Evolutionary conservation across 2,888 invertebrate species (phyloP).

Genomic region (Trimorus sp.): DNA sequence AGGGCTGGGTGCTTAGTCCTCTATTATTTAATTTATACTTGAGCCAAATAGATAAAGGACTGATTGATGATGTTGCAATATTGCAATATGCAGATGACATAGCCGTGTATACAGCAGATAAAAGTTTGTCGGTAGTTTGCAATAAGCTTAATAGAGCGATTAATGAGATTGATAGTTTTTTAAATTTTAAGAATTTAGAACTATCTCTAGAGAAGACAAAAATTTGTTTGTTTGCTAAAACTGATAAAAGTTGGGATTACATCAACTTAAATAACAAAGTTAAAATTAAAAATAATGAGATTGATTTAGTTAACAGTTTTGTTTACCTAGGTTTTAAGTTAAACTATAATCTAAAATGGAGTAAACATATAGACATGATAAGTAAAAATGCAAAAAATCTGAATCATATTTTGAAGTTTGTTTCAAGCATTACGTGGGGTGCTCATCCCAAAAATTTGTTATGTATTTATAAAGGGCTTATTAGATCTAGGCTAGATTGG

Average conservation of each 20-base stretch:
- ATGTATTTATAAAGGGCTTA: constrained; percentile 10
- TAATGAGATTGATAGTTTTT: neutral
- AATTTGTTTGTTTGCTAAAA: too few relatives aligned
- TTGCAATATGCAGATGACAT: constrained; percentile 2
- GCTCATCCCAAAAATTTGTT: constrained; percentile 7
- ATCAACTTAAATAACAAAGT: too few relatives aligned
- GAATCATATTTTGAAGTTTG: neutral
- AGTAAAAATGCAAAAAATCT: neutral
- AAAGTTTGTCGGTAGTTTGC: neutral
- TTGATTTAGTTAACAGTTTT: neutral
- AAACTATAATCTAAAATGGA: constrained; percentile 23
- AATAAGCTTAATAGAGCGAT: neutral
- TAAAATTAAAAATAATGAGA: too few relatives aligned
- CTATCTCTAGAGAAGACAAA: too few relatives aligned
- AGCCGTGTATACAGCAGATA: neutral
- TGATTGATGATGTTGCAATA: neutral
- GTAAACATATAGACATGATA: neutral
- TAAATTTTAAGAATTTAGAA: too few relatives aligned
- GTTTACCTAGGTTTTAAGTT: constrained; percentile 12
- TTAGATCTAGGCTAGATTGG: constrained; percentile 24
- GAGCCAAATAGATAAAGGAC: neutral
- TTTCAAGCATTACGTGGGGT: constrained; percentile 9
- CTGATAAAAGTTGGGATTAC: too few relatives aligned
- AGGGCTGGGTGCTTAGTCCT: neutral
- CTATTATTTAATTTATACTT: neutral